Evolutionary conservation across 2,797 vertebrate species (phyloP), one percentile per base, ranked within the genome.

Genomic region (Mallotus villosus): DNA sequence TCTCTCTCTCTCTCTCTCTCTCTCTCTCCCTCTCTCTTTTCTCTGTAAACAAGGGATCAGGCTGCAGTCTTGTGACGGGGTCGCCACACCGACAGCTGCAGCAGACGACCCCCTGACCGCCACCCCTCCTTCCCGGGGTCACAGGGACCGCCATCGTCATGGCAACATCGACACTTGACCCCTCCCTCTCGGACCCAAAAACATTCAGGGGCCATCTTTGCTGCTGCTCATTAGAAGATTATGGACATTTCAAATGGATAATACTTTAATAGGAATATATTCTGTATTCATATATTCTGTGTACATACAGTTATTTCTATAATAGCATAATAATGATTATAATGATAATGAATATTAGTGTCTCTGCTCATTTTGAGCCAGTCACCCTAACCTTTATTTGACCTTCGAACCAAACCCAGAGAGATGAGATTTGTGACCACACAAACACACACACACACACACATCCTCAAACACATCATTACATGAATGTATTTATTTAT

Each of bases 401-500:
- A 88, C 88, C 87, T 92, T 88, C 92, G 89, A 92, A 89, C 86
- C 83, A 89, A 91, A 88, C 89, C 85, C 90, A 84, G 81, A 91
- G 75, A 86, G 80, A 88, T 77, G 78, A 74, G 41, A 46, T 46
- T 46, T 46, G 41, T 46, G 41, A 46, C 41, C 71, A 74, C 63
- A 53, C 73, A 46, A 34, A 34, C 70, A 74, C 63, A 53, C 73
- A 75, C 68, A 68, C 64, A 57, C 55, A 61, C 65, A 78, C 61
- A 72, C 7, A 21, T 29, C 73, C 32, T 70, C 63, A 76, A 81
- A 82, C 89, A 92, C 90, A 77, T 46, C 79, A 85, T 83, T 71
- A 85, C 82, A 85, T 90, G 41, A 46, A 87, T 78, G 74, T 92
- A 92, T 93, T 91, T 93, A 92, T 93, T 90, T 92, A 90, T 90